Conservation (phyloP, 92 coral and sea anemone species). For the Palythoa caribaeorum region DNA sequence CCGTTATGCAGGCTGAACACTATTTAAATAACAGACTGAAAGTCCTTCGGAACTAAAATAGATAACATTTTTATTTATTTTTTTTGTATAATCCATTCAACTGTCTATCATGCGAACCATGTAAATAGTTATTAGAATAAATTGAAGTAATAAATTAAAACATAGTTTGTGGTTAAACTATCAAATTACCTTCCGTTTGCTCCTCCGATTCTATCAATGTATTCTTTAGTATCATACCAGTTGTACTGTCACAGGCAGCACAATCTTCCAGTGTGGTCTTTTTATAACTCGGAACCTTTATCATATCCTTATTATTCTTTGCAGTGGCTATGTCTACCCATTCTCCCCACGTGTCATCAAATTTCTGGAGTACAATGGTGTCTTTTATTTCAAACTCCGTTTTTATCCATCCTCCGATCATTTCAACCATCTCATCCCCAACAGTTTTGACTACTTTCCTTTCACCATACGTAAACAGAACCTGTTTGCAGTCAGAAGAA, state of each 20-base stretch:
- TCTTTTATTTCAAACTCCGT: slow-evolving; percentile 26
- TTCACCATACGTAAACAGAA: slow-evolving; percentile 38
- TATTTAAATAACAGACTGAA: neutral
- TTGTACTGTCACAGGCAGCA: slow-evolving; percentile 13
- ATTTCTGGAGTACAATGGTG: slow-evolving; percentile 28
- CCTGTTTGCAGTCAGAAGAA: slow-evolving; percentile 12
- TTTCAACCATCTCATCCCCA: slow-evolving; percentile 6
- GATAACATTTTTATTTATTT: neutral
- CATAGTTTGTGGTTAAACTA: slow-evolving; percentile 8
- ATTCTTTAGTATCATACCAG: neutral
- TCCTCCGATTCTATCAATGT: slow-evolving; percentile 14
- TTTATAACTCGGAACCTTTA: slow-evolving; percentile 1
- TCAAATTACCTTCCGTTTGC: neutral
- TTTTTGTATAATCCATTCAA: neutral
- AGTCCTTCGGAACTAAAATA: slow-evolving; percentile 9
- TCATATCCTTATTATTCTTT: slow-evolving; percentile 21
- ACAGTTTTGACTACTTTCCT: slow-evolving; percentile 36
- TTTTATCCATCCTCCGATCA: slow-evolving; percentile 28
- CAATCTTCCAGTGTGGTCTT: neutral
- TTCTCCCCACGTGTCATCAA: slow-evolving; percentile 47
- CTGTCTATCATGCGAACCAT: slow-evolving; percentile 8
- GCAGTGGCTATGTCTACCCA: slow-evolving; percentile 29
- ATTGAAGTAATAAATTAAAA: neutral
- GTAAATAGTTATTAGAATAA: slow-evolving; percentile 6
- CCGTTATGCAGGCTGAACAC: neutral